Conservation (phyloP, 2,888 invertebrate species). For the Drosophila aldrichi region DNA sequence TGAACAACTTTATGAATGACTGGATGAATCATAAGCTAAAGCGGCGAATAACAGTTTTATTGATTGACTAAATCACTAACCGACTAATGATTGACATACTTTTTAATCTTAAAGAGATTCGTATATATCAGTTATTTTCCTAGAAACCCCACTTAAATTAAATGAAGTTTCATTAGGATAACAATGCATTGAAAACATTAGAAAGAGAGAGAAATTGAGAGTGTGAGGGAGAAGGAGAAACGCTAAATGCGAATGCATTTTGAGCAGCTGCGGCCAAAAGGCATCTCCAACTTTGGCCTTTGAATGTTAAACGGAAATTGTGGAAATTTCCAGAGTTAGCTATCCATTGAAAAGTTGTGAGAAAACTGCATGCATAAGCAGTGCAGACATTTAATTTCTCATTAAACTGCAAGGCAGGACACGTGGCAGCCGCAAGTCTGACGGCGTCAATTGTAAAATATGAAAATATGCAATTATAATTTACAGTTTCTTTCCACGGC, state of each 20-base stretch:
- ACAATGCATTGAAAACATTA: constrained; percentile 9
- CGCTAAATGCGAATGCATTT: constrained; percentile 34
- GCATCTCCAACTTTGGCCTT: constrained; percentile 14
- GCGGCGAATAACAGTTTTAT: too few species aligned
- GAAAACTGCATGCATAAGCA: constrained; percentile 63
- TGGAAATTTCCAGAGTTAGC: constrained; percentile 32
- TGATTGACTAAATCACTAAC: not conserved
- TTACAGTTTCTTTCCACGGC: constrained; percentile 65
- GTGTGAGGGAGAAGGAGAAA: not conserved
- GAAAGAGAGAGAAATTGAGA: not conserved
- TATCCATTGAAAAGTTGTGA: constrained; percentile 65
- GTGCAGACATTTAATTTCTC: constrained; percentile 68
- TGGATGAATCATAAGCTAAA: not conserved
- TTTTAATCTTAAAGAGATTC: not conserved
- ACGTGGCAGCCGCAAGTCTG: constrained; percentile 37
- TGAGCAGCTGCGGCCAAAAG: constrained; percentile 27
- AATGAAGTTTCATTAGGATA: constrained; percentile 15
- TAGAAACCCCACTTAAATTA: not conserved
- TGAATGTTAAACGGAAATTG: constrained; percentile 25
- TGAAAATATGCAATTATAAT: constrained; percentile 85
- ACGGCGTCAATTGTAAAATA: constrained; percentile 83
- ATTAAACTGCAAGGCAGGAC: constrained; percentile 56
- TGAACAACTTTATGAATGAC: too few species aligned
- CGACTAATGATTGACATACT: not conserved
- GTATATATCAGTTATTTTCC: too few species aligned